These are phyloP conservation scores for Thymallus thymallus DNA, from an alignment of 2,113 vertebrate genomes.

Conservation along the genomic window DNA sequence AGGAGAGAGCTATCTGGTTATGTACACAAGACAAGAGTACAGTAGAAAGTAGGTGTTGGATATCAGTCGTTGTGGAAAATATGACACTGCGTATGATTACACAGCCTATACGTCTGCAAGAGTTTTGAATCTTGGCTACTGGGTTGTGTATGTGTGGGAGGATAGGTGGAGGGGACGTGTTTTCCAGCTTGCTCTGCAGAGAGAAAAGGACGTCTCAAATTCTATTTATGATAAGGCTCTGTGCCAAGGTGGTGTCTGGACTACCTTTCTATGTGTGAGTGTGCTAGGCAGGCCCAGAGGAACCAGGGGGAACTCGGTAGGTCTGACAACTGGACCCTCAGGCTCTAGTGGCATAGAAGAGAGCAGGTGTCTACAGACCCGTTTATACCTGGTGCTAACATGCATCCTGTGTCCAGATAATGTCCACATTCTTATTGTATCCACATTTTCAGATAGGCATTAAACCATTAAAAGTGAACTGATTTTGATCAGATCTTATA, in stretches of 20 bases:
- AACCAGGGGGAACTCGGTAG: slow-evolving; percentile 56
- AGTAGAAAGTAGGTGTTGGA: background rate
- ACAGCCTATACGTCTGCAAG: too few species aligned
- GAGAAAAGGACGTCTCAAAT: slow-evolving; percentile 10
- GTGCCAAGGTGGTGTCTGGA: slow-evolving; percentile 29
- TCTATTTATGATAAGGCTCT: slow-evolving; percentile 24
- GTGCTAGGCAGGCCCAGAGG: slow-evolving; percentile 36
- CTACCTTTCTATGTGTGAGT: slow-evolving; percentile 10
- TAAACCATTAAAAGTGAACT: background rate
- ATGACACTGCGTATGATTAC: too few species aligned
- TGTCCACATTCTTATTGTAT: too few species aligned
- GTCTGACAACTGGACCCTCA: slow-evolving; percentile 46
- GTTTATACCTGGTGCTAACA: too few species aligned
- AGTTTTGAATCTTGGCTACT: too few species aligned
- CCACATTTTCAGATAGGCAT: too few species aligned
- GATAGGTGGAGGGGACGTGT: background rate
- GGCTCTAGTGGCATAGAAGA: slow-evolving; percentile 46
- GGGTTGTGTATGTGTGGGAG: background rate
- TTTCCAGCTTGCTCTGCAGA: background rate
- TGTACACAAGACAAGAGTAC: background rate
- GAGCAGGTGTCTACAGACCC: slow-evolving; percentile 59
- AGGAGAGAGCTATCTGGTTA: background rate
- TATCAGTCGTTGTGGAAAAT: too few species aligned
- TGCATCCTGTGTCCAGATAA: too few species aligned
- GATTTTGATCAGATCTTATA: too few species aligned